Evolutionary conservation across 2,888 invertebrate genomes (phyloP), one percentile per base, ranked within the genome.

Genomic region (Microplitis deprimator): DNA sequence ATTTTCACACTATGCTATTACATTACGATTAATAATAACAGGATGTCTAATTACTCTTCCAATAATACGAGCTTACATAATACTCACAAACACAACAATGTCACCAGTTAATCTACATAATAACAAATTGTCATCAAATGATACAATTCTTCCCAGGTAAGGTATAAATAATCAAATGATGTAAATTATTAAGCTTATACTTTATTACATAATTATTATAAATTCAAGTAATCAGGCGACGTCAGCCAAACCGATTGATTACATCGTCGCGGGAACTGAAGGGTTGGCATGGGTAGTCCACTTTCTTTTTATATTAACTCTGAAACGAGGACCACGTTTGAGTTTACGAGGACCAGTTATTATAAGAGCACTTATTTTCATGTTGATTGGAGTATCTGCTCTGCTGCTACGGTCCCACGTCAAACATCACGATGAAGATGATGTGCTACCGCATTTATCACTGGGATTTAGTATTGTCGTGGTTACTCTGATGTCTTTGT

Each of bases 231-330:
- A 91, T 81, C 86, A 89, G 74, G 89, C 93, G 77, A 92, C 92
- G 41, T 84, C 87, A 64, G 87, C 86, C 10, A 88, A 88, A 84
- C 93, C 94, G 8, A 92, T 94, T 75, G 95, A 96, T 88, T 94
- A 95, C 86, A 92, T 96, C 65, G 90, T 94, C 68, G 93, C 93
- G 38, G 93, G 94, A 65, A 92, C 94, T 4, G 93, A 96, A 87
- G 93, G 94, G 81, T 89, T 96, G 68, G 92, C 95, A 68, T 97
- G 97, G 97, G 90, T 95, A 73, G 92, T 96, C 17, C 97, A 98
- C 90, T 93, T 95, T 83, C 93, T 94, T 80, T 95, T 94, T 89
- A 92, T 93, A 83, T 90, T 95, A 82, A 93, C 94, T 4, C 89
- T 96, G 75, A 93, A 94, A 82, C 92, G 91, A 83, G 91, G 93